Base-by-base conservation (phyloP, 2,797 vertebrate species). In the Liasis olivaceus region DNA sequence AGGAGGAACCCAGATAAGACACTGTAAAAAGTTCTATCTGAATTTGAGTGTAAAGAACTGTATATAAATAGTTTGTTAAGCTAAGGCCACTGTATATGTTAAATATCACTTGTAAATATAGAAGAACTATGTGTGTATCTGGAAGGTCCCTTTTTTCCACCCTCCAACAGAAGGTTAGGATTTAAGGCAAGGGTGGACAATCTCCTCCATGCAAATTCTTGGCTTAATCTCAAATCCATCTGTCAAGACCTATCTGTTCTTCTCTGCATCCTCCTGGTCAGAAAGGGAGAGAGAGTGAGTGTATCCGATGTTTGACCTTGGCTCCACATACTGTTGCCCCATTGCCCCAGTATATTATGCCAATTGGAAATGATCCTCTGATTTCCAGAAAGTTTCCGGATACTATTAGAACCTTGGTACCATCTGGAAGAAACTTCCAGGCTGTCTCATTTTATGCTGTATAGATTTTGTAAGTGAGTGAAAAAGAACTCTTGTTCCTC, bases 391-490 rank as follows among this genome's bases (percentile, higher is more conserved):
- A 91, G 13, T 94, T 97, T 94, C 93, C 51, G 91, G 0, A 0
- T 93, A 24, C 93, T 94, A 93, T 95, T 96, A 89, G n/a, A n/a
- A 96, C 96, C 64, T 95, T 96, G 85, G 59, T 3, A 1, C 2
- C 91, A 90, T 91, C 89, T 95, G 94, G 91, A 94, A 77, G 95
- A 97, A 95, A 72, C 95, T 96, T 88, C 90, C 91, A 96, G 63
- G 36, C 96, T 96, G 95, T 91, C 93, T 97, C 94, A 51, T 96
- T 96, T 96, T 95, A 60, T 95, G 89, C 77, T 95, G 94, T 92
- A 95, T 94, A 91, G 60, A 72, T 97, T 97, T 93, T 94, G 89
- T 87, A 95, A 90, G 26, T 91, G 94, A 95, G 95, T 96, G 94
- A 96, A 88, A 95, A 97, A 93, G 12, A 3, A 0, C 84, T 66